These are phyloP conservation scores for Neogale vison DNA, from an alignment of 2,113 vertebrate species.

Conservation along the genomic window DNA sequence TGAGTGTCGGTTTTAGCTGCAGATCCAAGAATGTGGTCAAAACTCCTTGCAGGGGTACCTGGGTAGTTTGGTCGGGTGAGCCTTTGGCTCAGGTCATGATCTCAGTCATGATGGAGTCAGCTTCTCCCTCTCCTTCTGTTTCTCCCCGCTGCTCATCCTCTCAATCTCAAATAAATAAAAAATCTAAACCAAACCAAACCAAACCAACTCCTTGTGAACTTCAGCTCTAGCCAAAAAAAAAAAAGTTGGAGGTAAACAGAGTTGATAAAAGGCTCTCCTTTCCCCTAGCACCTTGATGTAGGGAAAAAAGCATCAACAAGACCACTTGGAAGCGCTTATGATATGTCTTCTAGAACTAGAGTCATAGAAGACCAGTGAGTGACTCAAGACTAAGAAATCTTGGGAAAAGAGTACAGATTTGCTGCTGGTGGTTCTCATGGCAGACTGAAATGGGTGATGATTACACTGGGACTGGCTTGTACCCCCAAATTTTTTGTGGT, in stretches of 20 bases:
- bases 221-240: neutral
- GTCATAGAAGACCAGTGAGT: neutral
- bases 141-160: neutral
- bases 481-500: neutral
- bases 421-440: neutral
- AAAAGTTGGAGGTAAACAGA: neutral
- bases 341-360: neutral
- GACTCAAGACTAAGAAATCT: neutral
- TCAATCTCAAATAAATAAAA: neutral
- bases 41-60: neutral
- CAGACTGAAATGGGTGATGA: neutral
- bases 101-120: neutral
- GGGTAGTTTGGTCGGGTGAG: neutral
- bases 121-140: neutral
- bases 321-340: neutral
- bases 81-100: neutral
- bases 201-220: neutral
- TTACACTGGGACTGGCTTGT: neutral
- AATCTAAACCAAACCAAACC: neutral
- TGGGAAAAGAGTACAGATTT: neutral
- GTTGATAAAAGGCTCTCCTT: neutral
- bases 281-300: neutral
- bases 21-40: neutral
- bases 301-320: neutral
- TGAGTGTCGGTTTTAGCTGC: neutral